Evolutionary conservation across 2,113 vertebrate species (phyloP).

Genomic region (Phylloscopus trochilus): DNA sequence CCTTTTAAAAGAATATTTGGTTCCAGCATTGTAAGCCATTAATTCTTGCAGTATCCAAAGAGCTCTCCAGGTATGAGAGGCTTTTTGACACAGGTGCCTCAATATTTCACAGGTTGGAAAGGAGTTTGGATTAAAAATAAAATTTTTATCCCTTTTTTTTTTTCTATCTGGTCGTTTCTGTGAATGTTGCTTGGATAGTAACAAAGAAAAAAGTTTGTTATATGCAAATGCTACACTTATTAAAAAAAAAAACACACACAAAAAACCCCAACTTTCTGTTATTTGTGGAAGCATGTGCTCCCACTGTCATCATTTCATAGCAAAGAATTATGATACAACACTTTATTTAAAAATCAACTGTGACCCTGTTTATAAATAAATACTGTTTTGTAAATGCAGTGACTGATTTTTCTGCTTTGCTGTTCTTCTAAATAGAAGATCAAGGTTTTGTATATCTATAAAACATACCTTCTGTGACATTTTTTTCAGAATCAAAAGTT

Average conservation of each 20-base stretch:
- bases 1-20: neutral
- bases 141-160: neutral
- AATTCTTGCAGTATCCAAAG: neutral
- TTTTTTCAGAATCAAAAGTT: neutral
- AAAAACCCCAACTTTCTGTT: rapidly evolving
- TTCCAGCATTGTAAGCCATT: neutral
- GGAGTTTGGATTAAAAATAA: neutral
- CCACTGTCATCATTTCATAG: neutral
- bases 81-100: neutral
- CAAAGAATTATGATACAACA: neutral
- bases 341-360: neutral
- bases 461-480: neutral
- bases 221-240: neutral
- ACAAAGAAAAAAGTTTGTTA: neutral
- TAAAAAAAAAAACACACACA: neutral
- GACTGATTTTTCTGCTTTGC: neutral
- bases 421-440: neutral
- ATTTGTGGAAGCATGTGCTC: neutral
- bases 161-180: neutral
- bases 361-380: neutral
- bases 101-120: neutral
- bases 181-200: neutral
- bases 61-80: neutral
- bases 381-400: neutral
- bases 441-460: neutral